phyloP scores from a whole-genome alignment of 2,888 invertebrate genomes.

The Amblyteles armatorius region DNA sequence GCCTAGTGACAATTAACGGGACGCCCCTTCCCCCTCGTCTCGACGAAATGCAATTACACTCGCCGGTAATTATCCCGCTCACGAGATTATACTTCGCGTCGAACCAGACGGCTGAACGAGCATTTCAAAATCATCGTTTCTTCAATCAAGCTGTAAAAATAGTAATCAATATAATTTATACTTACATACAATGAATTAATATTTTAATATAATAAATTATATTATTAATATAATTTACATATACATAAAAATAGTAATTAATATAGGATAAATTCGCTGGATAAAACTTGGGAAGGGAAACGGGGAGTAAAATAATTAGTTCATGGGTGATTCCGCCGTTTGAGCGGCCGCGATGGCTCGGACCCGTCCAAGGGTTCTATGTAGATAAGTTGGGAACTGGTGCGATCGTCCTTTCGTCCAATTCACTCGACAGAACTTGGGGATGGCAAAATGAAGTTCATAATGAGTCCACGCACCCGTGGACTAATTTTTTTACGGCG shows the following conservation, averaged over 20 bases:
- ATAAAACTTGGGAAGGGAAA: not conserved
- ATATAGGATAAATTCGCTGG: no score
- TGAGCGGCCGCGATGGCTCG: slow-evolving; percentile 24
- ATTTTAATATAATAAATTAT: no score
- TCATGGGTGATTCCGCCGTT: not conserved
- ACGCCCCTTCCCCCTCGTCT: not conserved
- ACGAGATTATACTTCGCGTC: not conserved
- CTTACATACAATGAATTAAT: no score
- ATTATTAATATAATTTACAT: no score
- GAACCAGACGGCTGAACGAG: not conserved
- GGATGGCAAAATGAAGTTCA: no score
- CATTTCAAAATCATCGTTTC: not conserved
- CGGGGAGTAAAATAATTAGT: not conserved
- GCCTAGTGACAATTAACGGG: slow-evolving; percentile 30
- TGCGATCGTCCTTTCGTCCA: not conserved
- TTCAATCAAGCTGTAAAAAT: not conserved
- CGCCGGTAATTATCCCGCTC: slow-evolving; percentile 1
- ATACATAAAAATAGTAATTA: not conserved
- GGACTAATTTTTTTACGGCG: no score
- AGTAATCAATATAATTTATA: not conserved
- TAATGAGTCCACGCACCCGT: no score
- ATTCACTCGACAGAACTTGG: no score
- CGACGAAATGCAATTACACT: slow-evolving; percentile 31
- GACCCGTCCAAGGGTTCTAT: slow-evolving; percentile 37
- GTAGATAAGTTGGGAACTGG: slow-evolving; percentile 46